Conservation (phyloP, 1,140 invertebrate genomes). For the Conus ventricosus region DNA sequence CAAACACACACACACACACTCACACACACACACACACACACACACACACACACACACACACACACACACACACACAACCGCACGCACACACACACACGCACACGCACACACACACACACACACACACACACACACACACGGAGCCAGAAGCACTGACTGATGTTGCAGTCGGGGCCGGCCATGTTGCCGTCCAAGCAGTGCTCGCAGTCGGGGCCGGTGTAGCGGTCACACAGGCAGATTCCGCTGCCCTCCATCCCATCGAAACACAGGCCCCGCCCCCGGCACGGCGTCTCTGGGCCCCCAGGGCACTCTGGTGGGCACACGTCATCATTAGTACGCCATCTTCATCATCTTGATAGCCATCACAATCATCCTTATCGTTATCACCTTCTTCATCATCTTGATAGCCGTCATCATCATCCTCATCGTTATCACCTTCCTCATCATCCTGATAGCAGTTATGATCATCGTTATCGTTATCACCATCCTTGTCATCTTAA, state of each 20-base stretch:
- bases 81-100: too few relatives aligned
- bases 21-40: too few relatives aligned
- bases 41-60: too few relatives aligned
- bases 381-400: neutral
- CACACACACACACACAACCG: too few relatives aligned
- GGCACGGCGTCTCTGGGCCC: conserved; percentile 57
- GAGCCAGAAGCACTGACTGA: conserved; percentile 33
- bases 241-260: conserved; percentile 53
- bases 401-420: neutral
- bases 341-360: neutral
- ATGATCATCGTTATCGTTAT: neutral
- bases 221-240: conserved; percentile 50
- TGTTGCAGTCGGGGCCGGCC: conserved; percentile 47
- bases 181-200: conserved; percentile 36
- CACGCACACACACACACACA: too few relatives aligned
- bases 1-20: too few relatives aligned
- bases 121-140: too few relatives aligned
- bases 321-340: neutral
- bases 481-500: neutral
- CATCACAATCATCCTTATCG: neutral
- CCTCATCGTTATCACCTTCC: neutral
- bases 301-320: conserved; percentile 55
- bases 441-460: neutral
- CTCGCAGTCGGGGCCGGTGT: conserved; percentile 46
- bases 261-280: conserved; percentile 51